Percentiles rank a stretch among this genome's conserved stretches.
phyloP scores from a whole-genome alignment of 2,888 invertebrate species.

The Craniophora ligustri region DNA sequence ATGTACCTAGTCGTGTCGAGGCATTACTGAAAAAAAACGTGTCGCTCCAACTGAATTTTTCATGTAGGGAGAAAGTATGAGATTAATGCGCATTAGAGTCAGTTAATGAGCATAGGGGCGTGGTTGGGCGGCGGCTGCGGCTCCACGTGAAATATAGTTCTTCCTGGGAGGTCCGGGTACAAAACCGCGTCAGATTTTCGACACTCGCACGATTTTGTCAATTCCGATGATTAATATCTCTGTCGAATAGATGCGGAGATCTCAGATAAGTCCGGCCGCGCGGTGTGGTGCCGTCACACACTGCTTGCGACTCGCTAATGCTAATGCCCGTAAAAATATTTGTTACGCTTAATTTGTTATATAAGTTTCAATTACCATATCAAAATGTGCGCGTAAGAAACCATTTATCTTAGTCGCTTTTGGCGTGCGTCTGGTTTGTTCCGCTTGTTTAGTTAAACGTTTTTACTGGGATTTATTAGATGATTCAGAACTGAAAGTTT shows the following conservation, averaged over 20 bases:
- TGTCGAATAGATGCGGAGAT: conserved; percentile 71
- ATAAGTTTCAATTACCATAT: conserved; percentile 52
- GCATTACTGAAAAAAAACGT: conserved; percentile 46
- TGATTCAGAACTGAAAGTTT: background rate
- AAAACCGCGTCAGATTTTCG: conserved; percentile 81
- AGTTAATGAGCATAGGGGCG: conserved; percentile 83
- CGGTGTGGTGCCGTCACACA: conserved; percentile 58
- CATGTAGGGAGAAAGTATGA: conserved; percentile 66
- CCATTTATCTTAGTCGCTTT: conserved; percentile 36
- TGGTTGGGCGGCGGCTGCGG: conserved; percentile 73
- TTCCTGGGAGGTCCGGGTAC: conserved; percentile 83
- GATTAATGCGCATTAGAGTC: conserved; percentile 83
- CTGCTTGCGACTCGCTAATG: conserved; percentile 55
- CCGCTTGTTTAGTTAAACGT: conserved; percentile 21
- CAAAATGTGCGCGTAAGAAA: conserved; percentile 46
- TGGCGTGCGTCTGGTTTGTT: conserved; percentile 23
- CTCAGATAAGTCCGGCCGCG: conserved; percentile 66
- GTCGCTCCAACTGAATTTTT: conserved; percentile 53
- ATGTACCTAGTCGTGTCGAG: conserved; percentile 42
- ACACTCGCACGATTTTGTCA: conserved; percentile 87
- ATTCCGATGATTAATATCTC: conserved; percentile 83
- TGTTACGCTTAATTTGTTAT: conserved; percentile 56
- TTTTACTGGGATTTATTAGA: background rate
- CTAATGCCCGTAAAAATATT: conserved; percentile 58
- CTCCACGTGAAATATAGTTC: conserved; percentile 83